phyloP scores from a whole-genome alignment of 2,797 vertebrate genomes.

The Melanotaenia pygmaea region DNA sequence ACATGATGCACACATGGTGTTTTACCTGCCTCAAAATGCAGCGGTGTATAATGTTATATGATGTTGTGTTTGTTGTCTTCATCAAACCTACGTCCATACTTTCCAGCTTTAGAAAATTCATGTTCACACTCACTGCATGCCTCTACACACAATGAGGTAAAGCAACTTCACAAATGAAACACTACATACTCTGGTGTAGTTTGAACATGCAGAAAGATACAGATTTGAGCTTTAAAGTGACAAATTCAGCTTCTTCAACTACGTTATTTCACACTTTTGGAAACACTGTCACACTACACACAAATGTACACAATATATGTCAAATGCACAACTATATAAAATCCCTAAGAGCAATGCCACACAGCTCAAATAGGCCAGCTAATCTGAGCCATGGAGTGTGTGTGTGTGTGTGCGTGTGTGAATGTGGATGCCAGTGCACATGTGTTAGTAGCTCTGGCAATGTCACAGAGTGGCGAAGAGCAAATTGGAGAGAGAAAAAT shows the following conservation, averaged over 20 bases:
- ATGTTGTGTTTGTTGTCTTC: background rate
- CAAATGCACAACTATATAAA: conserved; percentile 56
- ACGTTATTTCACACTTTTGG: conserved; percentile 72
- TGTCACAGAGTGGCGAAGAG: conserved; percentile 64
- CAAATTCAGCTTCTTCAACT: conserved; percentile 72
- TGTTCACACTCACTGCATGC: conserved; percentile 8
- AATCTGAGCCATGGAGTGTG: conserved; percentile 68
- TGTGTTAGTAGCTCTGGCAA: conserved; percentile 61
- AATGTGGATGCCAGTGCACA: conserved; percentile 20
- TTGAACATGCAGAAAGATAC: conserved; percentile 60
- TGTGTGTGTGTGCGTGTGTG: conserved; percentile 16
- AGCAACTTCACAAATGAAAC: conserved; percentile 38
- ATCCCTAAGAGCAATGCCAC: conserved; percentile 67
- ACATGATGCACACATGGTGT: background rate
- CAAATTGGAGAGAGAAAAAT: conserved; percentile 51
- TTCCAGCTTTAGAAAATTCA: conserved; percentile 2
- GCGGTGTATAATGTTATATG: background rate
- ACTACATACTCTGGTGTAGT: conserved; percentile 37
- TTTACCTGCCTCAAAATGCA: background rate
- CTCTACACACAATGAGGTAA: conserved; percentile 18
- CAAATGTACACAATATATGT: conserved; percentile 42
- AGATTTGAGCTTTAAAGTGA: conserved; percentile 66
- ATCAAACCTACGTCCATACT: background rate
- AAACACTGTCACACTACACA: conserved; percentile 43
- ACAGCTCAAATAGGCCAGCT: conserved; percentile 76